These are phyloP conservation scores for Saturnia pavonia DNA, from an alignment of 2,888 invertebrate genomes.

Conservation along the genomic window DNA sequence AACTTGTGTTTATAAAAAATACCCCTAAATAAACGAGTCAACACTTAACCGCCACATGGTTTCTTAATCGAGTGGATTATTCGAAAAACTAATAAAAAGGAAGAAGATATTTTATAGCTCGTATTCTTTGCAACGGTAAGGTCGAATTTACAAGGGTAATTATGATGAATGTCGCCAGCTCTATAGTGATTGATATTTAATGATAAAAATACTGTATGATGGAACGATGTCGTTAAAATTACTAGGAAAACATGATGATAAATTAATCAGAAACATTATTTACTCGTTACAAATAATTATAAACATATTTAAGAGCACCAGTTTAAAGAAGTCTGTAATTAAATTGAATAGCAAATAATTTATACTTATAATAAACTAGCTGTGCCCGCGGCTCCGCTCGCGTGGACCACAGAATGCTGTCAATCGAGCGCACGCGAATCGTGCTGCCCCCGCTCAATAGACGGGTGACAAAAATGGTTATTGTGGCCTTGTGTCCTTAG, in stretches of 20 bases:
- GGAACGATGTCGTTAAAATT: conserved; percentile 7
- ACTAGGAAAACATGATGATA: conserved; percentile 14
- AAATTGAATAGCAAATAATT: neutral
- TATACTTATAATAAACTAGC: too few species aligned
- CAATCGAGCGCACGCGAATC: too few species aligned
- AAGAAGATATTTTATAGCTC: conserved; percentile 24
- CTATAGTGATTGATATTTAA: conserved; percentile 20
- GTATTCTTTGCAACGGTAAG: conserved; percentile 23
- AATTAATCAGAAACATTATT: conserved; percentile 10
- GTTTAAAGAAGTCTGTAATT: neutral
- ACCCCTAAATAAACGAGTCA: conserved; percentile 31
- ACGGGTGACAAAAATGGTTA: too few species aligned
- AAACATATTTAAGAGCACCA: neutral
- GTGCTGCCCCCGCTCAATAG: too few species aligned
- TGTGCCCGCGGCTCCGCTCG: too few species aligned
- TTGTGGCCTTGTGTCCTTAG: too few species aligned
- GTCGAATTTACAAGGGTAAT: conserved; percentile 28
- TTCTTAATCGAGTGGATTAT: conserved; percentile 41
- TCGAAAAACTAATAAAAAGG: conserved; percentile 27
- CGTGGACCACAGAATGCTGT: too few species aligned
- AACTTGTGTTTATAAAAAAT: conserved; percentile 41
- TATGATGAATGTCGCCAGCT: conserved; percentile 29
- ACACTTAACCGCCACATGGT: conserved; percentile 36
- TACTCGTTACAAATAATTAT: neutral
- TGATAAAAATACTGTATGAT: conserved; percentile 2